A percentile compares a stretch with the other conserved stretches of the same genome.
Conservation (phyloP, 2,888 invertebrate genomes). For the Salpingus planirostris region DNA sequence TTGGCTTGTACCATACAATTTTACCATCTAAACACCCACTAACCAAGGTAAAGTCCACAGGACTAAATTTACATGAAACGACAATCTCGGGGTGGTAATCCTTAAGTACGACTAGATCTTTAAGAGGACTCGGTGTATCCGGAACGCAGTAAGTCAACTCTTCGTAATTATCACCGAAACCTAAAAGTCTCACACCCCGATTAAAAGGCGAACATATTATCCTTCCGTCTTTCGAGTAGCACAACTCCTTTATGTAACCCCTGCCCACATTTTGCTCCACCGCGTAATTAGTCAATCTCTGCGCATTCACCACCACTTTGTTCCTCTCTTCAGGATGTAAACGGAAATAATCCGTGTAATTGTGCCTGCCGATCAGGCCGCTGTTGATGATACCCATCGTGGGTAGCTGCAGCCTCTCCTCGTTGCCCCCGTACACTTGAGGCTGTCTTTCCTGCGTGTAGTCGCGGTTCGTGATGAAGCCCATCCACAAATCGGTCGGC, state of each 20-base stretch:
- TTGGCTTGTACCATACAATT: constrained; percentile 83
- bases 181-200: constrained; percentile 75
- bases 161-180: constrained; percentile 66
- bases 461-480: constrained; percentile 34
- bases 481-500: constrained; percentile 40
- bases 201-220: constrained; percentile 86
- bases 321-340: constrained; percentile 31
- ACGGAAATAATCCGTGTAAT: constrained; percentile 29
- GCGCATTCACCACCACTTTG: constrained; percentile 59
- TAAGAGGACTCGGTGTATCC: constrained; percentile 43
- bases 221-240: constrained; percentile 84
- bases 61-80: constrained; percentile 84
- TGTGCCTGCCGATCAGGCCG: constrained; percentile 32
- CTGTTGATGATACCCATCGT: constrained; percentile 36
- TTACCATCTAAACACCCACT: constrained; percentile 85
- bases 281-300: constrained; percentile 71
- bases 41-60: constrained; percentile 75
- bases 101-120: constrained; percentile 59
- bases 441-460: constrained; percentile 20
- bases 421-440: constrained; percentile 17
- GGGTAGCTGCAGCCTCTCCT: constrained; percentile 22
- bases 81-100: constrained; percentile 76
- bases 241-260: constrained; percentile 88
- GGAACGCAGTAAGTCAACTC: constrained; percentile 67
- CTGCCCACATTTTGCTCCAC: constrained; percentile 84